Base-by-base conservation (phyloP, 2,113 vertebrate species). In the Vombatus ursinus region DNA sequence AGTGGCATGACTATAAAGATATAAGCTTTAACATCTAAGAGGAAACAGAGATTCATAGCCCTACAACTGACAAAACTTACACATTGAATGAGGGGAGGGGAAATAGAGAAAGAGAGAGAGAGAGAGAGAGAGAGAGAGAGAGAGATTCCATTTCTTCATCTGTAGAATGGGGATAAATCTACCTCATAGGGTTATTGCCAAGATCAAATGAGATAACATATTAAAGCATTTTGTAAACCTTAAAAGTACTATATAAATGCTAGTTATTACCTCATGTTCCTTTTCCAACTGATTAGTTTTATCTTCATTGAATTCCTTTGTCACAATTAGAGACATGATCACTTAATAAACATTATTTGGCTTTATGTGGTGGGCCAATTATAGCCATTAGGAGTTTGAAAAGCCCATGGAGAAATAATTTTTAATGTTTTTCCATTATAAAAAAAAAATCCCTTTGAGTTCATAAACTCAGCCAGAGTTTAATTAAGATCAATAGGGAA, bases 401-500 rank as follows among this genome's bases (percentile, higher is more conserved):
- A 96, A 91, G 89, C 28, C 93, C 77, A 3, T 90, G 3, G 25
- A 10, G 68, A 84, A 92, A 95, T n/a, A n/a, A 94, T 84, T 96
- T 93, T 89, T 94, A 90, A 90, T 95, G 23, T 92, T 54, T 93
- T 93, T 77, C 95, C 16, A 52, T 25, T 28, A 61, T 92, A 50
- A 96, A 96, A 91, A 96, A 91, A 96, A 77, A 77, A 28, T 47
- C 77, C 48, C 47, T 77, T 93, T 94, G 52, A 93, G 44, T 96
- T 94, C 96, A 47, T 11, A 94, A 95, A 61, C 26, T 96, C 89
- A 95, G 91, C 61, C 97, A 97, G 49, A 96, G 9, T 44, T 93
- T 97, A 94, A 95, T 94, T 96, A 95, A 96, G 95, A 95, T 92
- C 61, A n/a, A 95, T 90, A n/a, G 31, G 28, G 5, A 95, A 44